phyloP scores from a whole-genome alignment of 2,113 vertebrate species.

The Planiliza haematocheilus region DNA sequence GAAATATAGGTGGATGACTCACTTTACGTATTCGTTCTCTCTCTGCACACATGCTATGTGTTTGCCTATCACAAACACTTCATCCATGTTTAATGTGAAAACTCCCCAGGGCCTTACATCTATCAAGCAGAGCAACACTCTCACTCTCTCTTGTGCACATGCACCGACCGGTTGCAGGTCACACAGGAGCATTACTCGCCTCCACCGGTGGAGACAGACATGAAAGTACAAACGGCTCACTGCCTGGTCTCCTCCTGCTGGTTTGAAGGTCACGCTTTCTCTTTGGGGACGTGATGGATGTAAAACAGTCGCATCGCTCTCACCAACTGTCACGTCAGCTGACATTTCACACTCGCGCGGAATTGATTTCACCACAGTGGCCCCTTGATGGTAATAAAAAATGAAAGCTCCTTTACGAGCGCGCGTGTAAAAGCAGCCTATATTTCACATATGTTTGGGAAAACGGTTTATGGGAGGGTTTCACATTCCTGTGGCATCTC shows the following conservation, averaged over 20 bases:
- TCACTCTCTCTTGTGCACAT: not conserved
- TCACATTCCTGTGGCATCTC: constrained; percentile 19
- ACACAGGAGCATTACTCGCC: constrained; percentile 9
- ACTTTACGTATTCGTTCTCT: not conserved
- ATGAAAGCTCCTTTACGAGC: constrained; percentile 28
- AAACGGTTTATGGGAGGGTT: constrained; percentile 16
- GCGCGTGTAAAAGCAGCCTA: constrained; percentile 12
- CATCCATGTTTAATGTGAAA: constrained; percentile 30
- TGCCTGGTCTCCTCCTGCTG: constrained; percentile 10
- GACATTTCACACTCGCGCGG: constrained; percentile 38
- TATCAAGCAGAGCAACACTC: constrained; percentile 7
- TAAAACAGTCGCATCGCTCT: constrained; percentile 52
- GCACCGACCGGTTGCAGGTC: constrained; percentile 9
- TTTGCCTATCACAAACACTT: constrained; percentile 8
- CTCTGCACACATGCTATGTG: not conserved
- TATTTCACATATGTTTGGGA: constrained; percentile 32
- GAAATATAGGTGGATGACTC: not conserved
- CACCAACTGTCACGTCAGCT: constrained; percentile 36
- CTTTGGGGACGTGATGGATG: constrained; percentile 38
- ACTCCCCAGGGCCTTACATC: not conserved
- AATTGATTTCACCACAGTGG: constrained; percentile 36
- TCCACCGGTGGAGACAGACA: constrained; percentile 22
- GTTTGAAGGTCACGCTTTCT: constrained; percentile 61
- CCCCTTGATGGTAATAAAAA: constrained; percentile 36
- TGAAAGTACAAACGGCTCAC: constrained; percentile 30